phyloP scores from a whole-genome alignment of 2,888 invertebrate species.

The Cataglyphis altisquamis region DNA sequence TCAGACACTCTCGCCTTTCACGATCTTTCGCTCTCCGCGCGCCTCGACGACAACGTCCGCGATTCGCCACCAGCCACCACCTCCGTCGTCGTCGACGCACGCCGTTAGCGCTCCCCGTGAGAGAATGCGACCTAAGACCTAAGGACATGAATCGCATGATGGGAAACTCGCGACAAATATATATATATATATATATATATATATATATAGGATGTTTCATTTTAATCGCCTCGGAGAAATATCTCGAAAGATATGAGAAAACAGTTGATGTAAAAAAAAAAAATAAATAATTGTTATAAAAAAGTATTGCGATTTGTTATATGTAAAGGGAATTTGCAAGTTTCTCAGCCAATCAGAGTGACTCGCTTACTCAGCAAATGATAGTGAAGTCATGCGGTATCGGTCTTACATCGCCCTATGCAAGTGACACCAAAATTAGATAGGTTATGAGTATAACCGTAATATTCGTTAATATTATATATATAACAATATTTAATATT shows the following conservation, averaged over 20 bases:
- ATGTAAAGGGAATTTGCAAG: background rate
- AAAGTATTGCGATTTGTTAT: too few species aligned
- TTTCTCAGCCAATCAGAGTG: background rate
- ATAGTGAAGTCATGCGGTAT: background rate
- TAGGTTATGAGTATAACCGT: constrained; percentile 38
- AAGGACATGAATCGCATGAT: background rate
- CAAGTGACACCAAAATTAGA: constrained; percentile 20
- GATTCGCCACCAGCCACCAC: background rate
- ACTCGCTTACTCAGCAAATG: background rate
- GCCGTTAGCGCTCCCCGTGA: background rate
- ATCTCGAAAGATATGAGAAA: too few species aligned
- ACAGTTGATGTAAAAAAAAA: too few species aligned
- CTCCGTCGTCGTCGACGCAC: background rate
- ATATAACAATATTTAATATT: constrained; percentile 17
- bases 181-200: too few species aligned
- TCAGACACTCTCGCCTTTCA: background rate
- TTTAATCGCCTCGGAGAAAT: too few species aligned
- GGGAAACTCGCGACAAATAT: background rate
- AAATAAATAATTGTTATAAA: too few species aligned
- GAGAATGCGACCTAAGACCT: background rate
- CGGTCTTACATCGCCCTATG: background rate
- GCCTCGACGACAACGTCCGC: background rate
- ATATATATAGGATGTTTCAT: too few species aligned
- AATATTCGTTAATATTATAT: constrained; percentile 24
- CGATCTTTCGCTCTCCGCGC: constrained; percentile 1